Percentiles rank a stretch among this genome's conserved stretches.
Conservation (phyloP, 2,888 invertebrate species). For the Odontothrips loti region DNA sequence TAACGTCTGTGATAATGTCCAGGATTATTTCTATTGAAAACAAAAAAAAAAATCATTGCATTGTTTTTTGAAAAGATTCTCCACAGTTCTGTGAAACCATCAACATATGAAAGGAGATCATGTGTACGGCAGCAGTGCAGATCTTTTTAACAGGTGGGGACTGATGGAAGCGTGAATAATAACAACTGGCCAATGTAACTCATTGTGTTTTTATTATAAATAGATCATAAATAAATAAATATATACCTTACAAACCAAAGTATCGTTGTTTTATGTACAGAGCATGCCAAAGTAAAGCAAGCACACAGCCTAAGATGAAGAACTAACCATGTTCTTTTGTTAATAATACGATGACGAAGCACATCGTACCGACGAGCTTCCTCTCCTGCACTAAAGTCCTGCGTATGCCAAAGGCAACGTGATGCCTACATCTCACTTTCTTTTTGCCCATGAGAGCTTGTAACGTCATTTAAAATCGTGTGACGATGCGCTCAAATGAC, state of each 20-base stretch:
- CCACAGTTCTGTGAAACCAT: too few relatives aligned
- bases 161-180: neutral
- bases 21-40: neutral
- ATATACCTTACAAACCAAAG: slow-evolving; percentile 5
- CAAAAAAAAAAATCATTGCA: neutral
- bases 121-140: too few relatives aligned
- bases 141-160: too few relatives aligned
- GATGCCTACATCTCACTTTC: too few relatives aligned
- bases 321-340: slow-evolving; percentile 2
- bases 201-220: slow-evolving; percentile 19
- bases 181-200: neutral
- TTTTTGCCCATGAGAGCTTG: too few relatives aligned
- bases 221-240: slow-evolving; percentile 24
- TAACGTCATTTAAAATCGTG: too few relatives aligned
- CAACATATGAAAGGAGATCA: too few relatives aligned
- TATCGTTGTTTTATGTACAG: slow-evolving; percentile 1
- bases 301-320: slow-evolving; percentile 21
- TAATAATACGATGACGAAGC: neutral
- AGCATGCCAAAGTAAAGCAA: slow-evolving; percentile 3
- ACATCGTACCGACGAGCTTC: neutral
- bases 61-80: neutral
- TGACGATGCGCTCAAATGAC: neutral
- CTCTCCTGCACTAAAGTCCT: neutral
- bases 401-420: neutral
- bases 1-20: neutral